Percentiles rank a stretch among this genome's conserved stretches.
Conservation (phyloP, 2,888 invertebrate genomes). For the Machimus atricapillus region DNA sequence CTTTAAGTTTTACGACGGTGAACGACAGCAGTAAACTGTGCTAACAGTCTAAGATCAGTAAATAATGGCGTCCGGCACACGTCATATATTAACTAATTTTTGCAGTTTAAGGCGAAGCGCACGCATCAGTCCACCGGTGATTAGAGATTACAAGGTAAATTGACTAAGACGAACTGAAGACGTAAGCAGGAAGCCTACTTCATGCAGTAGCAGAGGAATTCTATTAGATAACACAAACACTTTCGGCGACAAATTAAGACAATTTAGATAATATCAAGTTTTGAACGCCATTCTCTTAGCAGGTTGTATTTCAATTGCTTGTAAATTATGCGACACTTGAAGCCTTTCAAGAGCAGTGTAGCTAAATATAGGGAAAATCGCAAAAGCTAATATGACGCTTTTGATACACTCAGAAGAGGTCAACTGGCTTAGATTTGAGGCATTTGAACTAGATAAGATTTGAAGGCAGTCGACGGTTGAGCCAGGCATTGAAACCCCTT, state of each 20-base stretch:
- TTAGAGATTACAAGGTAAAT: neutral
- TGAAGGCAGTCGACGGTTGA: neutral
- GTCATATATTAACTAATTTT: neutral
- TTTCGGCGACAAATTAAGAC: neutral
- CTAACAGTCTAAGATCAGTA: neutral
- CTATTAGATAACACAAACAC: neutral
- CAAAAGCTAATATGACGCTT: neutral
- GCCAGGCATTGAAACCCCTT: neutral
- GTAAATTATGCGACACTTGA: neutral
- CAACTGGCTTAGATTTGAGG: neutral
- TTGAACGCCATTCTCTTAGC: neutral
- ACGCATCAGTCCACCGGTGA: neutral
- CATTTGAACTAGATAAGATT: neutral
- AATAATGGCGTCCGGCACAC: neutral
- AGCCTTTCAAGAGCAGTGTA: neutral
- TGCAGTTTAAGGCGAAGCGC: neutral
- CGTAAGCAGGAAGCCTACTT: neutral
- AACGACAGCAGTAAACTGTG: neutral
- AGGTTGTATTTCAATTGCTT: neutral
- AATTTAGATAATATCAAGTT: neutral
- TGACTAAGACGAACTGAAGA: neutral
- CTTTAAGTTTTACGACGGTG: neutral
- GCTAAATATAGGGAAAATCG: neutral
- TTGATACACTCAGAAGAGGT: neutral
- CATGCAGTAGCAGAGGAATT: neutral